Evolutionary conservation across 2,888 invertebrate species (phyloP).

Genomic region (Dryobotodes eremita): DNA sequence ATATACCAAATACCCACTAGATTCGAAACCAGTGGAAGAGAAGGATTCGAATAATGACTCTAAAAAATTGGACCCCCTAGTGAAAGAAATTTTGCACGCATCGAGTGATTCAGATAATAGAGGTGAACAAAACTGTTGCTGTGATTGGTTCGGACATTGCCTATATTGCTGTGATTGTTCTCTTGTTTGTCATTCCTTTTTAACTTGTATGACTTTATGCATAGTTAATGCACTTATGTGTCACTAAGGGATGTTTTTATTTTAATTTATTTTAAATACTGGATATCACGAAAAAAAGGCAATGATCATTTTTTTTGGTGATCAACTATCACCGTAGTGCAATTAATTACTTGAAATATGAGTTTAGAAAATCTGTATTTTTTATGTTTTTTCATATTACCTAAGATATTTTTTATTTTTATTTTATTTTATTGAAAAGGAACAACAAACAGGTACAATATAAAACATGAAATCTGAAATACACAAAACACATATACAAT

Average conservation of each 20-base stretch:
- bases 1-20: neutral
- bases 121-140: constrained; percentile 15
- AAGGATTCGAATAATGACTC: neutral
- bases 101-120: constrained; percentile 1
- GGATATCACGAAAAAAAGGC: neutral
- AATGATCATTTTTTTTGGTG: neutral
- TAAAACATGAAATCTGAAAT: too few relatives aligned
- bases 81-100: neutral
- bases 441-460: too few relatives aligned
- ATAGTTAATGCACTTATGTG: constrained; percentile 31
- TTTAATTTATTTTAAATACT: neutral
- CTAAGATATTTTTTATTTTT: too few relatives aligned
- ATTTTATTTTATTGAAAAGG: too few relatives aligned
- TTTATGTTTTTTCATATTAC: neutral
- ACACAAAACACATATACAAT: too few relatives aligned
- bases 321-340: neutral
- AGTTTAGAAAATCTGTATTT: neutral
- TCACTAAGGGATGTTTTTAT: neutral
- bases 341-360: neutral
- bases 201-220: constrained; percentile 42
- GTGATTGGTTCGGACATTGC: constrained; percentile 41
- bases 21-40: neutral
- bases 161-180: constrained; percentile 55
- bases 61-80: neutral
- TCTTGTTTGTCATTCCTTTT: constrained; percentile 28